Conservation (phyloP, 2,113 vertebrate species). For the Mobula birostris region DNA sequence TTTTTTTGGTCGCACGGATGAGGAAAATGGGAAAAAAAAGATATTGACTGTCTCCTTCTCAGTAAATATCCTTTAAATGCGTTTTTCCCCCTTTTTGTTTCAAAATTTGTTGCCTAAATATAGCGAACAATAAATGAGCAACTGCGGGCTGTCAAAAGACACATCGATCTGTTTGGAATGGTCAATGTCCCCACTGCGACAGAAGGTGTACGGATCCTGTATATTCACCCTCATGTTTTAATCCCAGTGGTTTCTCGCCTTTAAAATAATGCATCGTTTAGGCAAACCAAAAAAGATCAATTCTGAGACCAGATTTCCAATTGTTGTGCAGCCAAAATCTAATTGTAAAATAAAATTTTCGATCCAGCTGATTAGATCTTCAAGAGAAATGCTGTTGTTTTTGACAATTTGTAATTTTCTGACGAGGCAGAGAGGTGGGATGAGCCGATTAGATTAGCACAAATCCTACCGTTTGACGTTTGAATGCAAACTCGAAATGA, state of each 20-base stretch:
- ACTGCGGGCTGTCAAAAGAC: background rate
- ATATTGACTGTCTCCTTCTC: background rate
- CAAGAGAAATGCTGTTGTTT: background rate
- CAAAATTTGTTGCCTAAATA: background rate
- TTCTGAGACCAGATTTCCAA: background rate
- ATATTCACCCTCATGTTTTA: background rate
- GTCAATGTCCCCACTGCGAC: background rate
- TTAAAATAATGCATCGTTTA: background rate
- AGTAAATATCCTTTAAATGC: background rate
- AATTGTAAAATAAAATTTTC: background rate
- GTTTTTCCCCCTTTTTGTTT: too few species aligned
- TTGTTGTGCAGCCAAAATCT: background rate
- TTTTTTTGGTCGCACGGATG: background rate
- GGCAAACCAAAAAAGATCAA: background rate
- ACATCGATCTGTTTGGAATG: constrained; percentile 15
- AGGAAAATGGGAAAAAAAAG: background rate
- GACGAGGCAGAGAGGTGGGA: background rate
- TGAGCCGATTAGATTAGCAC: background rate
- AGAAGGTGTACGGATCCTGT: background rate
- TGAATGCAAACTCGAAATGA: background rate
- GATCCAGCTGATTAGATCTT: background rate
- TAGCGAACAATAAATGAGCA: background rate
- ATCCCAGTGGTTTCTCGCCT: background rate
- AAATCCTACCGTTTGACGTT: background rate
- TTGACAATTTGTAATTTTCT: background rate